These are phyloP conservation scores for Hyperoodon ampullatus DNA, from an alignment of 2,113 vertebrate genomes.

Conservation along the genomic window DNA sequence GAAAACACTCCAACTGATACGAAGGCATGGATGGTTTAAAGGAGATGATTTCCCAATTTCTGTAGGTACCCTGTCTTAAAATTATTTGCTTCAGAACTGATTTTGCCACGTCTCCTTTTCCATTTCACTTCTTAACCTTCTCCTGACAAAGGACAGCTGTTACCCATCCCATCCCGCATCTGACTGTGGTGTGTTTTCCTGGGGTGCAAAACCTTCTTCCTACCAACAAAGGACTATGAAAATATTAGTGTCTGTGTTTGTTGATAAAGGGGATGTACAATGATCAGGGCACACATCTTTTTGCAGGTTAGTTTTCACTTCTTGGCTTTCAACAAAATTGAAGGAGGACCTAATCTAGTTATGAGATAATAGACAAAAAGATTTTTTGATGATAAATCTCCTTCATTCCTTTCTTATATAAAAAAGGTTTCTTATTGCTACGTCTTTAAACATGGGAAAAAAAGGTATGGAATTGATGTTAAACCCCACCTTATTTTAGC, in stretches of 20 bases:
- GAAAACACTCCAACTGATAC: neutral
- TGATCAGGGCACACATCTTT: neutral
- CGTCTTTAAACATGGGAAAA: neutral
- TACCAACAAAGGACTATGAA: neutral
- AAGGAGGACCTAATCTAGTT: neutral
- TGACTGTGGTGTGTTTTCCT: neutral
- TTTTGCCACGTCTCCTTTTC: neutral
- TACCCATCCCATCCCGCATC: neutral
- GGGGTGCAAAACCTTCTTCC: neutral
- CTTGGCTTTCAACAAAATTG: constrained; percentile 9
- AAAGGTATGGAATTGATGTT: neutral
- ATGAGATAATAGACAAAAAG: neutral
- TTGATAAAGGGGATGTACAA: neutral
- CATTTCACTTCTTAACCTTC: neutral
- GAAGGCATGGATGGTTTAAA: neutral
- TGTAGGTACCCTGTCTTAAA: neutral
- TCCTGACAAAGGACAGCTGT: neutral
- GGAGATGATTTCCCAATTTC: neutral
- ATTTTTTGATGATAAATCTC: neutral
- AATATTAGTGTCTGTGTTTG: neutral
- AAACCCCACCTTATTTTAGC: neutral
- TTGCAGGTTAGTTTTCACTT: neutral
- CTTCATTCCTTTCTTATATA: constrained; percentile 22
- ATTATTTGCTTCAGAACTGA: neutral
- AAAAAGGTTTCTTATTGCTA: neutral